Conservation (phyloP, 2,113 vertebrate genomes). For the Onychostruthus taczanowskii region DNA sequence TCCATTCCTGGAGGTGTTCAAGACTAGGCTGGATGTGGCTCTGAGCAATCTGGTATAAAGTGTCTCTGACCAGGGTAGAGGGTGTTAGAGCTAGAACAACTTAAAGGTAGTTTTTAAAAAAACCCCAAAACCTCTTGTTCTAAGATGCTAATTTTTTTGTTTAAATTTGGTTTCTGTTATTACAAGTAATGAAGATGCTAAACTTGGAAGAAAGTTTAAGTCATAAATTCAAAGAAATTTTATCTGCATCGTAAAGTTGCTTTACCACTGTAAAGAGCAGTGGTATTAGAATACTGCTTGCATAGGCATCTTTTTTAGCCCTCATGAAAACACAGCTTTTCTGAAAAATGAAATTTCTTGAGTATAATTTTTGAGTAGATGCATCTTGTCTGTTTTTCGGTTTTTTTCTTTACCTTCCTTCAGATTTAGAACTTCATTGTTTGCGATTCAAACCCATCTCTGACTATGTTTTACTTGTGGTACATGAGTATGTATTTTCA, state of each 20-base stretch:
- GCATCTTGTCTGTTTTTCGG: neutral
- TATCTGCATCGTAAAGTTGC: neutral
- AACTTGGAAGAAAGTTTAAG: neutral
- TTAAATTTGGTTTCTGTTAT: neutral
- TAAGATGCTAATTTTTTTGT: neutral
- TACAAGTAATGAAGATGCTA: neutral
- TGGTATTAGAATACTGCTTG: neutral
- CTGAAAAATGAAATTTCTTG: neutral
- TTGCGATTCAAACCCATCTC: neutral
- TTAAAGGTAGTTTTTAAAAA: neutral
- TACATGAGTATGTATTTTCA: neutral
- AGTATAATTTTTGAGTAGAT: neutral
- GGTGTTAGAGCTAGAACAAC: neutral
- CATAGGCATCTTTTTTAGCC: neutral
- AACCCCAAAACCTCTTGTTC: fast-evolving
- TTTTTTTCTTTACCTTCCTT: neutral
- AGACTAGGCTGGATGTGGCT: neutral
- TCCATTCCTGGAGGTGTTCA: neutral
- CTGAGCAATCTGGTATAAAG: neutral
- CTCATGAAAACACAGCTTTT: neutral
- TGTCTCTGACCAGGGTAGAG: neutral
- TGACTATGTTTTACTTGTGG: neutral
- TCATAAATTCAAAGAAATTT: neutral
- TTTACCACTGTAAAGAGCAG: neutral
- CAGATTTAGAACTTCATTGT: neutral